Conservation (phyloP, 2,113 vertebrate genomes). For the Scalopus aquaticus region DNA sequence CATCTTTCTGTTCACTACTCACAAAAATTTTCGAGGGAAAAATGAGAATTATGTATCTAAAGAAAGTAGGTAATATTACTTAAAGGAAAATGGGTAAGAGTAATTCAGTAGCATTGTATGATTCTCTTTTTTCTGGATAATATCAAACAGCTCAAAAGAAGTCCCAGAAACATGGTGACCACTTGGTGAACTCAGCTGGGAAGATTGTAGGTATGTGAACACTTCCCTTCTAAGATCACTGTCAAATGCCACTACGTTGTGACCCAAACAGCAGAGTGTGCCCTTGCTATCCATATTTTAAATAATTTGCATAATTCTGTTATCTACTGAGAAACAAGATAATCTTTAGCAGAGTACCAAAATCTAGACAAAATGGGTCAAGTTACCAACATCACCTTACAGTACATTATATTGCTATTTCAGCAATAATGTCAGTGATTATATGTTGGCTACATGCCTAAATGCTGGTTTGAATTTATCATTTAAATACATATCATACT, state of each 20-base stretch:
- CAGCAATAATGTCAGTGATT: conserved; percentile 41
- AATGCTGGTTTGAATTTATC: background rate
- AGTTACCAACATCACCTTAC: background rate
- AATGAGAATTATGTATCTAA: background rate
- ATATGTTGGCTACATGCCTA: conserved; percentile 16
- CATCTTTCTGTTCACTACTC: background rate
- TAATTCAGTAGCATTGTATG: background rate
- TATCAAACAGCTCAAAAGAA: background rate
- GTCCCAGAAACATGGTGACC: background rate
- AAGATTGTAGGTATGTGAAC: background rate
- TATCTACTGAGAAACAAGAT: background rate
- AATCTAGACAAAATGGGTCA: conserved; percentile 32
- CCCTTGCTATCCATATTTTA: background rate
- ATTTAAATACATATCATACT: conserved; percentile 50
- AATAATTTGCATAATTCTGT: background rate
- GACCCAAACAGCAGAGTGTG: background rate
- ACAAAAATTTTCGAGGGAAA: background rate
- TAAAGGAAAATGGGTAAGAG: background rate
- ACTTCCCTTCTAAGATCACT: background rate
- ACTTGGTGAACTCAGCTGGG: background rate
- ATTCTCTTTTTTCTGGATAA: background rate
- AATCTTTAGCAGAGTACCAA: background rate
- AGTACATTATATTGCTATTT: conserved; percentile 30
- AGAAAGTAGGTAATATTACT: background rate
- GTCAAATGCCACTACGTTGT: background rate